Evolutionary conservation across 2,888 invertebrate species (phyloP).

Genomic region (Halocaridina rubra): DNA sequence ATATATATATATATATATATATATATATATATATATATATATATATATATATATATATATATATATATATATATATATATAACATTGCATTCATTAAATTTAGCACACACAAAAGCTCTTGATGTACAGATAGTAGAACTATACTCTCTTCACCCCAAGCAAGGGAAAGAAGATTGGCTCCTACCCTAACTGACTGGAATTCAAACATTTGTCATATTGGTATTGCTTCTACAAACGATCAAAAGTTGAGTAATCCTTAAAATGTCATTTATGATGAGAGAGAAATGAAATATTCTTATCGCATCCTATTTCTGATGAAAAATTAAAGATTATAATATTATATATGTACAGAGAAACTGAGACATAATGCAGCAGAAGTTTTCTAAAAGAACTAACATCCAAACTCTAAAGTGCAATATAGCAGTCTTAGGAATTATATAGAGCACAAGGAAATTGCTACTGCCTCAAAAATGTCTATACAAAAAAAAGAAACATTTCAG

Average conservation of each 20-base stretch:
- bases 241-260: not conserved
- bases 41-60: conserved; percentile 1
- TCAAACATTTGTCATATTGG: not conserved
- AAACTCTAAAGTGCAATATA: not conserved
- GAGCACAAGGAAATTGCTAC: too few relatives aligned
- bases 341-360: not conserved
- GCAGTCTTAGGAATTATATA: not conserved
- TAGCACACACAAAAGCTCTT: too few relatives aligned
- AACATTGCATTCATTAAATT: not conserved
- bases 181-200: not conserved
- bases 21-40: conserved; percentile 1
- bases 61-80: conserved; percentile 1
- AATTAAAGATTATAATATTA: not conserved
- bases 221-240: not conserved
- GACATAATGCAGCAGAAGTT: not conserved
- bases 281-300: not conserved
- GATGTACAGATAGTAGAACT: too few relatives aligned
- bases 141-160: too few relatives aligned
- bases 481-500: too few relatives aligned
- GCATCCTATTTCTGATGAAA: too few relatives aligned
- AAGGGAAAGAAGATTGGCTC: not conserved
- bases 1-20: not conserved
- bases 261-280: not conserved
- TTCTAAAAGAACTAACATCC: not conserved
- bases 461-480: too few relatives aligned